Evolutionary conservation across 1,140 invertebrate species (phyloP).

Genomic region (Thaumatotibia leucotreta): DNA sequence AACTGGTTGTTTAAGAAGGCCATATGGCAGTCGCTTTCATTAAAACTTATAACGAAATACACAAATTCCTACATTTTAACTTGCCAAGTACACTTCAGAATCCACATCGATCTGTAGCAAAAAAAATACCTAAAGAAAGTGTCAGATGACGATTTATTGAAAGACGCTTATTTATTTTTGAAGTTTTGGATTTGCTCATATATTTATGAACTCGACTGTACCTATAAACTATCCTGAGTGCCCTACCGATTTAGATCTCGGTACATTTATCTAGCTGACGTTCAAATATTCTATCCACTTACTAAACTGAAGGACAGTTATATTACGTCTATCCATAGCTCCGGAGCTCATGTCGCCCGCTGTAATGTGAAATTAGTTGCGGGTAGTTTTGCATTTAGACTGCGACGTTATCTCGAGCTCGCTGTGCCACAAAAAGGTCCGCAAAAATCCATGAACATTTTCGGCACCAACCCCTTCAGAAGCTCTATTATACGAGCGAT

Average conservation of each 20-base stretch:
- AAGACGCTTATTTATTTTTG: too few species aligned
- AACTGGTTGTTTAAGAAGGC: too few species aligned
- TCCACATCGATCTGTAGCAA: too few species aligned
- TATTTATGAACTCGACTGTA: too few species aligned
- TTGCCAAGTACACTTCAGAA: too few species aligned
- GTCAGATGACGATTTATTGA: too few species aligned
- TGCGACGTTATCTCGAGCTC: conserved; percentile 25
- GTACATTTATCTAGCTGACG: not conserved
- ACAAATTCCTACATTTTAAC: too few species aligned
- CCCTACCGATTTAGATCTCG: not conserved
- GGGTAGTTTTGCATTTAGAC: conserved; percentile 28
- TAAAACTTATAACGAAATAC: too few species aligned
- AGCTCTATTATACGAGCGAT: conserved; percentile 33
- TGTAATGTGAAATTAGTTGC: conserved; percentile 15
- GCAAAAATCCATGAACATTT: conserved; percentile 26
- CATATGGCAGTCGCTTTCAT: too few species aligned
- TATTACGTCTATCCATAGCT: not conserved
- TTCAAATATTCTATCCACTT: not conserved
- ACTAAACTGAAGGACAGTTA: not conserved
- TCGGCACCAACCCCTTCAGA: conserved; percentile 29
- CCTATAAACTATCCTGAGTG: too few species aligned
- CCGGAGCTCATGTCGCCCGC: not conserved
- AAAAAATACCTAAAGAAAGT: too few species aligned
- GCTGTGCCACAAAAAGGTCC: conserved; percentile 24
- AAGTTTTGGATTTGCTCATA: too few species aligned